Evolutionary conservation across 2,113 vertebrate genomes (phyloP).

Genomic region (Osmerus eperlanus): DNA sequence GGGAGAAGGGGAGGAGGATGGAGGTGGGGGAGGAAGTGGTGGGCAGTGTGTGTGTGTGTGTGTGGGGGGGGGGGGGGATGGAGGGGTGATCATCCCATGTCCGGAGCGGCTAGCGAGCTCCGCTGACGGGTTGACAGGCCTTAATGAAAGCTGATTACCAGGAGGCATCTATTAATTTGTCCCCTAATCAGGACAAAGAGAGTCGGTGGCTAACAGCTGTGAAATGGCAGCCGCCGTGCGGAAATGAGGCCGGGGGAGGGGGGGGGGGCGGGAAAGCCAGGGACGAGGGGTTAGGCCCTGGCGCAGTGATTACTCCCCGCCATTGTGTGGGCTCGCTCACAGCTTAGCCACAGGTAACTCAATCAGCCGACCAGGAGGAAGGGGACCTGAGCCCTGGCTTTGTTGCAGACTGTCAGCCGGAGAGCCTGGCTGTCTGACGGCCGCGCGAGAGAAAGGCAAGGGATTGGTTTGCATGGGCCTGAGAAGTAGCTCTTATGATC

Average conservation of each 20-base stretch:
- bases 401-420: slow-evolving; percentile 51
- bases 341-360: slow-evolving; percentile 75
- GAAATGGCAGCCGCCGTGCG: slow-evolving; percentile 70
- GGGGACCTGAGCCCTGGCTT: slow-evolving; percentile 56
- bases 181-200: slow-evolving; percentile 74
- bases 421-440: slow-evolving; percentile 52
- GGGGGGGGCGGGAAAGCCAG: slow-evolving; percentile 34
- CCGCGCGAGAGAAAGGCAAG: slow-evolving; percentile 56
- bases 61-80: slow-evolving; percentile 17
- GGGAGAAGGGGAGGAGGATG: no score
- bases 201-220: slow-evolving; percentile 79
- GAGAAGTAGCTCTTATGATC: slow-evolving; percentile 63
- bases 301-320: slow-evolving; percentile 65
- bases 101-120: slow-evolving; percentile 50
- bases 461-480: slow-evolving; percentile 68
- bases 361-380: slow-evolving; percentile 65
- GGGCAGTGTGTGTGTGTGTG: no score
- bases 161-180: slow-evolving; percentile 79
- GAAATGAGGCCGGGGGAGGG: slow-evolving; percentile 71
- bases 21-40: no score
- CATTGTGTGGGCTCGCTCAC: slow-evolving; percentile 64
- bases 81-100: slow-evolving; percentile 55
- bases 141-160: slow-evolving; percentile 81
- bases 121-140: slow-evolving; percentile 69
- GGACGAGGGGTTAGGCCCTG: slow-evolving; percentile 66